Evolutionary conservation across 2,888 invertebrate species (phyloP).

Genomic region (Eupithecia abbreviata): DNA sequence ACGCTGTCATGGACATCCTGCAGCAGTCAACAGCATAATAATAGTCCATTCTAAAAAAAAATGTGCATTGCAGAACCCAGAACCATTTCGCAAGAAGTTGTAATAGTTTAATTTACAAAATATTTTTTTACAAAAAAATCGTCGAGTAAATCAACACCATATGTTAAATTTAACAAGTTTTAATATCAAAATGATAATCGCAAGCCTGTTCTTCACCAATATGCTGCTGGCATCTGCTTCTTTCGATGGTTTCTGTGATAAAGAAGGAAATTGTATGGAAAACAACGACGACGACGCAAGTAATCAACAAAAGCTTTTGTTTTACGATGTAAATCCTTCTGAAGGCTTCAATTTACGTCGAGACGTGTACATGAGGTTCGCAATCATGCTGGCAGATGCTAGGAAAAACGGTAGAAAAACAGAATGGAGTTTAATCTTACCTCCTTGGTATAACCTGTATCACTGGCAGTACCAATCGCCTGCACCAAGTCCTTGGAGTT

Average conservation of each 20-base stretch:
- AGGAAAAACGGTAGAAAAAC: conserved; percentile 75
- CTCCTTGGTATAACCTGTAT: conserved; percentile 95
- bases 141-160: not conserved
- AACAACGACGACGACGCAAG: not conserved
- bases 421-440: conserved; percentile 89
- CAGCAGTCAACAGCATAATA: no score
- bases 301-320: conserved; percentile 85
- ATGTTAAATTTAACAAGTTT: not conserved
- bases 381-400: conserved; percentile 90
- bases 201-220: conserved; percentile 21
- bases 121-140: not conserved
- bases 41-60: no score
- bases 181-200: conserved; percentile 29
- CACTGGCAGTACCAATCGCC: conserved; percentile 91
- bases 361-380: conserved; percentile 97
- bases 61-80: no score
- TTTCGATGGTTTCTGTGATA: conserved; percentile 36
- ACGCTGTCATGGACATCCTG: no score
- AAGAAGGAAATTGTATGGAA: conserved; percentile 26
- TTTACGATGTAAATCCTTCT: conserved; percentile 97
- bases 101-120: not conserved
- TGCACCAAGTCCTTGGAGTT: conserved; percentile 90
- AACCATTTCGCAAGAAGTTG: no score
- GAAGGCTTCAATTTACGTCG: conserved; percentile 98
- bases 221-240: conserved; percentile 32